Conservation (phyloP, 2,797 vertebrate genomes). For the Sebastes iracundus region DNA sequence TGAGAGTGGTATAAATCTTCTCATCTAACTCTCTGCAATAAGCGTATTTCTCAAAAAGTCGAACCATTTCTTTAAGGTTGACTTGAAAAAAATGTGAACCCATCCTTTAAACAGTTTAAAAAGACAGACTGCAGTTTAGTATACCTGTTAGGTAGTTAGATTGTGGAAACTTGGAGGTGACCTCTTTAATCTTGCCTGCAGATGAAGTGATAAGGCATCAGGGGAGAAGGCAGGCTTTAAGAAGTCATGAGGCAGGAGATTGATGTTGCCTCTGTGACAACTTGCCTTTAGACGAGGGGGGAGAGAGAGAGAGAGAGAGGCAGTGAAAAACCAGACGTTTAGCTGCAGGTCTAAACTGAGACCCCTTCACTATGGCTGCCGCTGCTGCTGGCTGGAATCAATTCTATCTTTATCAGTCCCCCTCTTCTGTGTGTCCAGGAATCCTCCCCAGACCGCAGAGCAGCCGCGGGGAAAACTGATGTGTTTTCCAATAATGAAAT, state of each 20-base stretch:
- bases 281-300: constrained; percentile 77
- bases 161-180: constrained; percentile 78
- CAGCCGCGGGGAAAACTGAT: constrained; percentile 77
- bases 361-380: constrained; percentile 69
- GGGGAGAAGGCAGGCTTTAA: constrained; percentile 74
- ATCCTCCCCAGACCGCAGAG: constrained; percentile 77
- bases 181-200: constrained; percentile 82
- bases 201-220: constrained; percentile 81
- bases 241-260: constrained; percentile 80
- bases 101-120: constrained; percentile 6
- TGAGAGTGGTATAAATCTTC: neutral
- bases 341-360: constrained; percentile 82
- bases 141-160: constrained; percentile 70
- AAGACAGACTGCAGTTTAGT: constrained; percentile 44
- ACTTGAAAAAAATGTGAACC: neutral
- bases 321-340: constrained; percentile 71
- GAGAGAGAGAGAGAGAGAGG: constrained; percentile 38
- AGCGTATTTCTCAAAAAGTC: neutral
- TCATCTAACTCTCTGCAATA: neutral
- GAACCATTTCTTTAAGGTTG: neutral
- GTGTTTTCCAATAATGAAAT: constrained; percentile 89
- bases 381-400: constrained; percentile 84
- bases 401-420: constrained; percentile 87
- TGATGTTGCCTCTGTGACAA: constrained; percentile 83
- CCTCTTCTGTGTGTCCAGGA: constrained; percentile 82